Base-by-base conservation (phyloP, 2,888 invertebrate genomes). In the Corbicula japonica region DNA sequence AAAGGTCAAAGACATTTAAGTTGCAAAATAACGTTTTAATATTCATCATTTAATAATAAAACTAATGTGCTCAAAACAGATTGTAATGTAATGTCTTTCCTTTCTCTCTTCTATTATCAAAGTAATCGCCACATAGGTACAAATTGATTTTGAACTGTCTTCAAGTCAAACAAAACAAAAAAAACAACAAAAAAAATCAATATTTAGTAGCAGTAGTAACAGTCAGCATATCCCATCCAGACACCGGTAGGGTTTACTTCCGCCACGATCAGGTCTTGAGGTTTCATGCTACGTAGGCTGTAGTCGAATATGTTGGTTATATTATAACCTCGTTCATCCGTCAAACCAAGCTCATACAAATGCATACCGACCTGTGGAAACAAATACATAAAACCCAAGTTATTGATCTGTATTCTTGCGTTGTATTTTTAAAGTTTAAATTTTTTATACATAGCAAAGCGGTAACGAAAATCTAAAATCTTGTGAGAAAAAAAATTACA, bases 251-350 rank as follows among this genome's bases (percentile, higher is more conserved):
- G 88, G 34, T 88, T 80, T 3, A 89, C 82, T 4, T 76, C 61
- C 6, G 79, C 46, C n/a, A 68, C 85, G 26, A 92, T 72, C 3
- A 65, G 50, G 58, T 89, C 84, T 28, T 80, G 77, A 5, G 87
- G 82, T 46, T 77, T 86, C 58, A 85, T 86, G 0, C 73, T 68
- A 10, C 92, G 92, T 5, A 90, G 60, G 26, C 62, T 76, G 6
- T 88, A 88, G 10, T 80, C 83, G 63, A 93, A 92, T 1, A 86
- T 90, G 48, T 93, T 92, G 1, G 87, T 89, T 6, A 92, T 69
- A 28, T 87, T 89, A 81, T 91, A 93, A 2, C 89, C 89, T 23
- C 61, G 79, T 10, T 80, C 58, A n/a, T 66, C 81, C 12, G 66
- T 79, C 60, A 91, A 66, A 3, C 91, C 91, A 5, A 92, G 72